These are phyloP conservation scores for Drosophila serrata DNA, from an alignment of 1,140 invertebrate genomes.

Conservation along the genomic window DNA sequence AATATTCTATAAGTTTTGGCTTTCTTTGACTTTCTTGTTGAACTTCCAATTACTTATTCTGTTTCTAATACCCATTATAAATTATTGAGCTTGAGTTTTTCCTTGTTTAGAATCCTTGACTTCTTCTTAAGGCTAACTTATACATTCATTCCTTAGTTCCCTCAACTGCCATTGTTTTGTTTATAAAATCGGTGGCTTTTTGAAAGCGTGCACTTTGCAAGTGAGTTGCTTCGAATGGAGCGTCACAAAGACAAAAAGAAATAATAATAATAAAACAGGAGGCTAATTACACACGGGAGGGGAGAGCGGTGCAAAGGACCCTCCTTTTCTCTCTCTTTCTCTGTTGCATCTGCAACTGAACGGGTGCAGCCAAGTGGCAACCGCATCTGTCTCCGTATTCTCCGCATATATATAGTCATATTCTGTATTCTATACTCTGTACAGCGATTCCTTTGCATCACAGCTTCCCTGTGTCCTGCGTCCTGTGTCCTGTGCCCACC, in stretches of 20 bases:
- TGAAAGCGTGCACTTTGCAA: constrained; percentile 14
- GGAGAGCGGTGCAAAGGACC: background rate
- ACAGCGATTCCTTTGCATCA: background rate
- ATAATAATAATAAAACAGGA: background rate
- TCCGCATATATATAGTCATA: constrained; percentile 3
- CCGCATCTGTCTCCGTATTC: constrained; percentile 34
- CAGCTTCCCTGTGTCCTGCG: background rate
- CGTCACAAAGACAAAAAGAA: background rate
- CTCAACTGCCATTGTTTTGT: background rate
- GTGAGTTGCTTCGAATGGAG: constrained; percentile 4
- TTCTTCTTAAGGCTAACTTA: background rate
- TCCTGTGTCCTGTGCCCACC: constrained; percentile 27
- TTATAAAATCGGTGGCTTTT: background rate
- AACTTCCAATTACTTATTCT: background rate
- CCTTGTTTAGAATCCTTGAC: background rate
- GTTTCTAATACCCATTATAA: background rate
- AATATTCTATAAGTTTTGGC: no score
- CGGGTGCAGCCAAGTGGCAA: constrained; percentile 68
- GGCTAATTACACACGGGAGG: constrained; percentile 39
- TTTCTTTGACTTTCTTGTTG: no score
- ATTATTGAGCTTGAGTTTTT: background rate
- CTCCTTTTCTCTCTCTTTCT: background rate
- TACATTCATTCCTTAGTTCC: background rate
- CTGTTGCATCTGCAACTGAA: constrained; percentile 22
- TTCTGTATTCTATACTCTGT: background rate